A percentile compares a stretch with the other conserved stretches of the same genome.
phyloP scores from a whole-genome alignment of 2,113 vertebrate species.

The Physeter macrocephalus region DNA sequence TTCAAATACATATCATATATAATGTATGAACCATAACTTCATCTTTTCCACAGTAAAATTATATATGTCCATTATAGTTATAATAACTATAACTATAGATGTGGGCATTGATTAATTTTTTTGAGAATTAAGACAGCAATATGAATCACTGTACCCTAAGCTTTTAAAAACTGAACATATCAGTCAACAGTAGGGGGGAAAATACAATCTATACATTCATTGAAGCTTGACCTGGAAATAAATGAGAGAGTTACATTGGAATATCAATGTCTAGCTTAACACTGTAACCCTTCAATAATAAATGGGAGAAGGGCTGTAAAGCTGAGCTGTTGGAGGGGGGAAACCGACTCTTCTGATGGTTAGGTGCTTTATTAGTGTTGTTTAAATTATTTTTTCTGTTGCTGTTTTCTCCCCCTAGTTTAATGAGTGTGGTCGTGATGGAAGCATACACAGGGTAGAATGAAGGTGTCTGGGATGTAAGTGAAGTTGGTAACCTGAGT shows the following conservation, averaged over 20 bases:
- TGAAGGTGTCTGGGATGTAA: background rate
- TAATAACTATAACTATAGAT: background rate
- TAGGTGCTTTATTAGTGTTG: conserved; percentile 25
- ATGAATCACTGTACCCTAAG: background rate
- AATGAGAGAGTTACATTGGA: conserved; percentile 38
- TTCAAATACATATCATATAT: background rate
- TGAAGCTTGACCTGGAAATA: conserved; percentile 54
- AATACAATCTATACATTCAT: conserved; percentile 41
- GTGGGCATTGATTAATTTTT: background rate
- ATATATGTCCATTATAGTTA: background rate
- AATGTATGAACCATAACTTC: background rate
- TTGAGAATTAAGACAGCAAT: background rate
- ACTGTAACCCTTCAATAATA: conserved; percentile 27
- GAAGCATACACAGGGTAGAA: background rate
- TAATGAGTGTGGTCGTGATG: background rate
- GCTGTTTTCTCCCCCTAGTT: background rate
- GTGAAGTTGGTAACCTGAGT: background rate
- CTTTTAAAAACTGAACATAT: conserved; percentile 14
- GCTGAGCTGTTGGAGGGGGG: background rate
- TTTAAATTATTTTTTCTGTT: background rate
- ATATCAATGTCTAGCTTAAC: conserved; percentile 31
- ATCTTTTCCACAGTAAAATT: conserved; percentile 3
- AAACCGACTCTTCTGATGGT: background rate
- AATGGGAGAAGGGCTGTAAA: background rate
- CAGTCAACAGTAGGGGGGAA: background rate